Conservation (phyloP, 1,140 invertebrate genomes). For the Trichomalopsis sarcophagae region DNA sequence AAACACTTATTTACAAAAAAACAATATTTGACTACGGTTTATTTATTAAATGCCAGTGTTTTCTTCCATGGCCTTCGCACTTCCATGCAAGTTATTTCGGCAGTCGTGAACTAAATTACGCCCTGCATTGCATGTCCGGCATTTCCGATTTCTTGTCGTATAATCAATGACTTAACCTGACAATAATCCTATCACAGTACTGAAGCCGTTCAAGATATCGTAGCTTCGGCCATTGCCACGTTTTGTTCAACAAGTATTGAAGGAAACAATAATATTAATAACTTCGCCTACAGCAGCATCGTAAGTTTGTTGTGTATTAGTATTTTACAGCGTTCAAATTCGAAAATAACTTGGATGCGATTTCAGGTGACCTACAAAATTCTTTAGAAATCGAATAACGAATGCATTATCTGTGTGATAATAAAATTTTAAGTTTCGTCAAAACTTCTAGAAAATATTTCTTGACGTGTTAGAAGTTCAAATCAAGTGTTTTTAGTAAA, state of each 20-base stretch:
- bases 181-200: background rate
- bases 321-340: constrained; percentile 36
- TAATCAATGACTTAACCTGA: constrained; percentile 54
- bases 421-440: too few relatives aligned
- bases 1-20: too few relatives aligned
- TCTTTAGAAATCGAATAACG: too few relatives aligned
- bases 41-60: constrained; percentile 52
- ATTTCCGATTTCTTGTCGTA: constrained; percentile 33
- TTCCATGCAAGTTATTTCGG: constrained; percentile 53
- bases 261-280: constrained; percentile 51
- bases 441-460: too few relatives aligned
- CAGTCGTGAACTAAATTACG: constrained; percentile 42
- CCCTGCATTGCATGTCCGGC: background rate
- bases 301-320: constrained; percentile 44
- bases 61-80: constrained; percentile 1
- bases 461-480: too few relatives aligned
- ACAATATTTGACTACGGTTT: too few relatives aligned
- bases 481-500: too few relatives aligned
- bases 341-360: constrained; percentile 36
- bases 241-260: constrained; percentile 50
- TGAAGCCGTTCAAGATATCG: constrained; percentile 53
- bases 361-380: constrained; percentile 10
- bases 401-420: too few relatives aligned
- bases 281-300: constrained; percentile 40
- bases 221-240: constrained; percentile 47